A percentile compares a stretch with the other conserved stretches of the same genome.
These are phyloP conservation scores for Acleris sparsana DNA, from an alignment of 2,888 invertebrate species.

Conservation along the genomic window DNA sequence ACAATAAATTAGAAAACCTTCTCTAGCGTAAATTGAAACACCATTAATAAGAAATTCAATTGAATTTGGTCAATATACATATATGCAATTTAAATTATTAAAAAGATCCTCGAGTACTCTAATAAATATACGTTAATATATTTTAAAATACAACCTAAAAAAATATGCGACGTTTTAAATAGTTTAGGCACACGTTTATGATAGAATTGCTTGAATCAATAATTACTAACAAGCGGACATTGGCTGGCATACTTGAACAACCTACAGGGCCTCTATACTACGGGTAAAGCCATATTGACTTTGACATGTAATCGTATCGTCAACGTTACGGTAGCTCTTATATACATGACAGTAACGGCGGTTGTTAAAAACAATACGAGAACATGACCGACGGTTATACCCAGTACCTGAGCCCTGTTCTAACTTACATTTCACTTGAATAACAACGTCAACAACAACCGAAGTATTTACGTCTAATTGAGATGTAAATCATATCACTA, in stretches of 20 bases:
- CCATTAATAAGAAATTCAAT: not conserved
- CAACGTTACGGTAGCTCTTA: no score
- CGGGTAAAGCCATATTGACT: no score
- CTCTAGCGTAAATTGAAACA: constrained; percentile 12
- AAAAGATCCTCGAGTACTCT: constrained; percentile 4
- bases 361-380: no score
- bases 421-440: constrained; percentile 16
- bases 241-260: constrained; percentile 34
- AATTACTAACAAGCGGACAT: constrained; percentile 43
- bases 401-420: no score
- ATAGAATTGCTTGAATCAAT: constrained; percentile 42
- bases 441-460: constrained; percentile 18
- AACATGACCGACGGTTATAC: no score
- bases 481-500: constrained; percentile 13
- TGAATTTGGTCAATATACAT: no score
- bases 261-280: constrained; percentile 2
- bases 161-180: constrained; percentile 41
- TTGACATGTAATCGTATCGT: no score
- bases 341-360: no score
- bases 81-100: not conserved
- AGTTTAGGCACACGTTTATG: constrained; percentile 67
- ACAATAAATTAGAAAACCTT: constrained; percentile 2
- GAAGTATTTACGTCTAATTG: constrained; percentile 11
- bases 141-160: constrained; percentile 25
- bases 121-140: constrained; percentile 5